Evolutionary conservation across 2,113 vertebrate species (phyloP).

Genomic region (Alligator mississippiensis): DNA sequence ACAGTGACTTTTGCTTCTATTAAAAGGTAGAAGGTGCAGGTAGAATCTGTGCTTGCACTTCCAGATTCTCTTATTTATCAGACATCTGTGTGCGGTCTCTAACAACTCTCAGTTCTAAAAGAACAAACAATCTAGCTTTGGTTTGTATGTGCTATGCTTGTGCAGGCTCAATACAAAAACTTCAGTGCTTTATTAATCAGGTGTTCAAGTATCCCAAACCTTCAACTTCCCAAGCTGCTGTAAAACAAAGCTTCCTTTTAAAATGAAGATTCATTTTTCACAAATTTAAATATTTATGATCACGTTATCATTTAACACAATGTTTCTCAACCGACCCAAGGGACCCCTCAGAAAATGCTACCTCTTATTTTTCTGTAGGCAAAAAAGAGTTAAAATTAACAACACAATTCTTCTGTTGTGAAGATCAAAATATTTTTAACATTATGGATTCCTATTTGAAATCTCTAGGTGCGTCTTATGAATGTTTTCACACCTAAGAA

Average conservation of each 20-base stretch:
- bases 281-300: not conserved
- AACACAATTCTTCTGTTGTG: too few species aligned
- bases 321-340: too few species aligned
- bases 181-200: not conserved
- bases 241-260: not conserved
- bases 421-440: too few species aligned
- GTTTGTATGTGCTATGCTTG: not conserved
- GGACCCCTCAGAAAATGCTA: too few species aligned
- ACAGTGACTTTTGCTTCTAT: not conserved
- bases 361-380: too few species aligned
- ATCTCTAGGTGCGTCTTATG: too few species aligned
- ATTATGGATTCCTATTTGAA: too few species aligned
- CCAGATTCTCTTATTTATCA: not conserved
- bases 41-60: not conserved
- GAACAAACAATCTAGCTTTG: not conserved
- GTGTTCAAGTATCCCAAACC: not conserved
- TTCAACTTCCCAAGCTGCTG: not conserved
- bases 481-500: too few species aligned
- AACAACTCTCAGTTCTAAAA: not conserved
- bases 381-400: too few species aligned
- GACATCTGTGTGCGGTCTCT: not conserved
- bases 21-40: constrained; percentile 14
- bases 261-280: not conserved
- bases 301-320: not conserved
- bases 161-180: not conserved